A percentile compares a stretch with the other conserved stretches of the same genome.
Conservation (phyloP, 2,888 invertebrate genomes). For the Leistus spinibarbis region DNA sequence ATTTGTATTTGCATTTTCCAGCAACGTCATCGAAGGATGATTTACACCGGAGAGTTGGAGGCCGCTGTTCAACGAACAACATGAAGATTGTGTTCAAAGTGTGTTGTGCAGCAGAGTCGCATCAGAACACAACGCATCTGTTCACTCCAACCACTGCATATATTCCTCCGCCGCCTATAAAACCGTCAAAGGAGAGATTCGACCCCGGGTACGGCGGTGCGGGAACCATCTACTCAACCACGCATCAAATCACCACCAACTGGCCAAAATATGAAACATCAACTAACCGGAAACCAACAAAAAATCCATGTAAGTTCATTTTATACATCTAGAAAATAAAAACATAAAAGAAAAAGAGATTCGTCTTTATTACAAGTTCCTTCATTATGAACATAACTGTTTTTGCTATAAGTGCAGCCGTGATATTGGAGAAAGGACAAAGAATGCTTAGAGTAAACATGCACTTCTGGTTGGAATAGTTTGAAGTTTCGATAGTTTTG, state of each 20-base stretch:
- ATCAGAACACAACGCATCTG: background rate
- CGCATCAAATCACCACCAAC: background rate
- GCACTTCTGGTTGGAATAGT: too few species aligned
- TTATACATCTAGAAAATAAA: too few species aligned
- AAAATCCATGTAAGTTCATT: background rate
- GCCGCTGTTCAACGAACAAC: conserved; percentile 88
- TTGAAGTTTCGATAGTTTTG: too few species aligned
- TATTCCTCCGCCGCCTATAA: background rate
- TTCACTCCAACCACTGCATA: background rate
- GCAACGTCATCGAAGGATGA: conserved; percentile 90
- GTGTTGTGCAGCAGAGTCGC: conserved; percentile 4
- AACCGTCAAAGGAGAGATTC: background rate
- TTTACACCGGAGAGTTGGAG: conserved; percentile 88
- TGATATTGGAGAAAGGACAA: too few species aligned
- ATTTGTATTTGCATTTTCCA: background rate
- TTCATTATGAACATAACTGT: too few species aligned
- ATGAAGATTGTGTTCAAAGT: conserved; percentile 93
- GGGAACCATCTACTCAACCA: background rate
- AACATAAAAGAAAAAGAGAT: too few species aligned
- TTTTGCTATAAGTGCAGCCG: too few species aligned
- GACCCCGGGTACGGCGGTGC: background rate
- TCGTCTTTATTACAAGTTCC: too few species aligned
- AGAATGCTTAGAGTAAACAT: too few species aligned
- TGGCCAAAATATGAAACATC: background rate
- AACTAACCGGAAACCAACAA: background rate